phyloP scores from a whole-genome alignment of 2,888 invertebrate genomes.

The Sphaeridia pumilis region DNA sequence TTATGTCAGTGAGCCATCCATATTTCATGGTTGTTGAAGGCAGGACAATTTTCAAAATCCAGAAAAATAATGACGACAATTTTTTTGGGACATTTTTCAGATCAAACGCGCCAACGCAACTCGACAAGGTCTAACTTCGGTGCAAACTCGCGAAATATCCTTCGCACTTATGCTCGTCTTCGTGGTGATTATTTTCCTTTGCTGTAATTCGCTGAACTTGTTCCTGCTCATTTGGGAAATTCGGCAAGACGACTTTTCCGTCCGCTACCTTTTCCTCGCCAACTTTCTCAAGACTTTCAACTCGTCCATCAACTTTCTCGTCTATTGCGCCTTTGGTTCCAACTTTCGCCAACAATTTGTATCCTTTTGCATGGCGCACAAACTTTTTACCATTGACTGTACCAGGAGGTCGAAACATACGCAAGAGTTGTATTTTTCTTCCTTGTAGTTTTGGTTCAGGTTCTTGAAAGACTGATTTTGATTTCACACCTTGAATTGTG shows the following conservation, averaged over 20 bases:
- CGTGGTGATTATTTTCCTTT: slow-evolving; percentile 28
- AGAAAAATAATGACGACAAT: background rate
- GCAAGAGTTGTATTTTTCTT: slow-evolving; percentile 13
- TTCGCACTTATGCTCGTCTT: slow-evolving; percentile 33
- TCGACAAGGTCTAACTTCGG: slow-evolving; percentile 21
- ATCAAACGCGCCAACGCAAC: slow-evolving; percentile 14
- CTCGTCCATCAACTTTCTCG: slow-evolving; percentile 31
- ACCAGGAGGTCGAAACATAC: slow-evolving; percentile 1
- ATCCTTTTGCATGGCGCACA: slow-evolving; percentile 8
- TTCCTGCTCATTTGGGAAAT: slow-evolving; percentile 31
- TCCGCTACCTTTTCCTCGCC: slow-evolving; percentile 14
- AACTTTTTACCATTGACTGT: slow-evolving; percentile 8
- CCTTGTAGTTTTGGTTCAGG: slow-evolving; percentile 8
- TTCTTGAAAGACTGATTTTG: too few relatives aligned
- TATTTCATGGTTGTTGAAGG: too few relatives aligned
- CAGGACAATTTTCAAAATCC: too few relatives aligned
- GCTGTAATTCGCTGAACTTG: slow-evolving; percentile 24
- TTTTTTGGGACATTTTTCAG: background rate
- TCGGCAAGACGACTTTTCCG: slow-evolving; percentile 11
- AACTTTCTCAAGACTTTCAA: slow-evolving; percentile 30
- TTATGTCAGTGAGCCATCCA: too few relatives aligned
- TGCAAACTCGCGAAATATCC: slow-evolving; percentile 28
- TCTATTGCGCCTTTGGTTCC: slow-evolving; percentile 32
- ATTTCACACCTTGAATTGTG: too few relatives aligned
- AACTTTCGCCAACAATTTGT: slow-evolving; percentile 31